phyloP scores from a whole-genome alignment of 2,113 vertebrate genomes.

The Seriola rivoliana region DNA sequence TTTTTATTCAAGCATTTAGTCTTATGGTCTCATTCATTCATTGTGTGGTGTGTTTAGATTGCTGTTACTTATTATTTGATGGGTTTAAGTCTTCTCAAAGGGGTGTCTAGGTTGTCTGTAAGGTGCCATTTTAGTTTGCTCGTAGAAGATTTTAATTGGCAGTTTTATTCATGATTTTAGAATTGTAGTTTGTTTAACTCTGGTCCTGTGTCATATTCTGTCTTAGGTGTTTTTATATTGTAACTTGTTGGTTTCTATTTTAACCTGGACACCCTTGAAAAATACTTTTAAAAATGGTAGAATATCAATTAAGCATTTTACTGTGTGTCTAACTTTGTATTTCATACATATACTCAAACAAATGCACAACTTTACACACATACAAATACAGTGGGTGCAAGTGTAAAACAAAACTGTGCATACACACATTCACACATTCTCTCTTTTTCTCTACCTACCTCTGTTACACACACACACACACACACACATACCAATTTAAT shows the following conservation, averaged over 20 bases:
- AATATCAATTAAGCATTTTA: background rate
- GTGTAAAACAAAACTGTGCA: background rate
- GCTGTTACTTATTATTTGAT: background rate
- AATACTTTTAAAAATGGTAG: background rate
- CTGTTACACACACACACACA: too few species aligned
- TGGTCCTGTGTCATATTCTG: background rate
- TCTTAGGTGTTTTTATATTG: background rate
- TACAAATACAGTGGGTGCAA: background rate
- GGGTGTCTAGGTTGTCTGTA: background rate
- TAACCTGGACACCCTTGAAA: conserved; percentile 68
- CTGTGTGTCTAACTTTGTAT: background rate
- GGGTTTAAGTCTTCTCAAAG: background rate
- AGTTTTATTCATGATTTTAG: background rate
- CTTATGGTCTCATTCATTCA: background rate
- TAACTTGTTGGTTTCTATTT: background rate
- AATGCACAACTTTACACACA: background rate
- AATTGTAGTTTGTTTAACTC: background rate
- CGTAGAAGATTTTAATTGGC: background rate
- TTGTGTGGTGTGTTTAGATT: background rate
- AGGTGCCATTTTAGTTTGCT: background rate
- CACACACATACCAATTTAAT: too few species aligned
- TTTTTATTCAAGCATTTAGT: background rate
- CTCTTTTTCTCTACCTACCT: too few species aligned
- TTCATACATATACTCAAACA: background rate
- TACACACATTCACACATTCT: background rate